Evolutionary conservation across 2,113 vertebrate species (phyloP).

Genomic region (Cranoglanis bouderius): DNA sequence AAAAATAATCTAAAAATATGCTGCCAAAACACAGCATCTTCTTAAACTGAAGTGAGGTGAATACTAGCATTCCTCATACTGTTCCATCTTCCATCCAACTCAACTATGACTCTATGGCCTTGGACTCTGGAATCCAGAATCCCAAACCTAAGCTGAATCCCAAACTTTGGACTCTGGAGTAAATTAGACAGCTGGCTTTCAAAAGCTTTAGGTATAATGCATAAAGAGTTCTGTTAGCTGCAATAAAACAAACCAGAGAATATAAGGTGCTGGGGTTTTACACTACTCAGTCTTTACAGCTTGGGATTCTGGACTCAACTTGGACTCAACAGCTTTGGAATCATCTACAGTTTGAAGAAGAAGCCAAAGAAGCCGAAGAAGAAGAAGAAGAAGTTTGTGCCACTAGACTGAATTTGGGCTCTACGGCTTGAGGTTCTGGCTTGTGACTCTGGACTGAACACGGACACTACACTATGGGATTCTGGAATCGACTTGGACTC

Average conservation of each 20-base stretch:
- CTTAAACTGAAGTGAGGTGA: background rate
- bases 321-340: background rate
- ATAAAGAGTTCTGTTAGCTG: background rate
- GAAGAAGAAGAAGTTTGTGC: background rate
- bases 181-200: background rate
- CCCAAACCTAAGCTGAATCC: background rate
- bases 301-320: background rate
- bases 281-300: background rate
- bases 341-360: background rate
- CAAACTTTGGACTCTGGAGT: background rate
- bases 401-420: background rate
- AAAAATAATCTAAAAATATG: background rate
- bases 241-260: background rate
- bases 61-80: background rate
- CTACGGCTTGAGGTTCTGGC: background rate
- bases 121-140: background rate
- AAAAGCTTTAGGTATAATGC: background rate
- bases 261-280: background rate
- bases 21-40: no score
- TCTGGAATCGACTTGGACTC: background rate
- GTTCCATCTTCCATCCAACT: no score
- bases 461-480: background rate
- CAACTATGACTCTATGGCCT: background rate
- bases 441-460: background rate
- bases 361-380: no score